Evolutionary conservation across 2,888 invertebrate species (phyloP), one percentile per base, ranked within the genome.

Genomic region (Coelopa pilipes): DNA sequence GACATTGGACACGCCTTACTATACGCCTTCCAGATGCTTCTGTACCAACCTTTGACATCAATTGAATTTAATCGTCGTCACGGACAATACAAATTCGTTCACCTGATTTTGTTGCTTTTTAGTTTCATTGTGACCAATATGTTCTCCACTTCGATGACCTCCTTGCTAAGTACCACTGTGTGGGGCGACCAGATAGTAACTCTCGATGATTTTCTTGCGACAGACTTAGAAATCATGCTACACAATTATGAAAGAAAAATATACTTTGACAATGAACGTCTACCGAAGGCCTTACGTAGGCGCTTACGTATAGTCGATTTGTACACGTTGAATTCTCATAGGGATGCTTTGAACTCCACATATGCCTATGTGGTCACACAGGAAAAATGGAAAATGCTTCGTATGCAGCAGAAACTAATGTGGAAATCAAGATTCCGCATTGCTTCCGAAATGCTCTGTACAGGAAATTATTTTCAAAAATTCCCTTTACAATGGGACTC

Each of bases 101-200:
- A 76, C 45, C 13, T 76, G 17, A 46, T 72, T 24, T 19, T 72
- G 3, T 45, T 75, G 5, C 47, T 53, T 0, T 24, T 74, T 3
- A 67, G 49, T 50, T 65, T 75, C 17, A 15, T 75, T n/a, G 3
- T 79, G 3, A 65, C 75, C n/a, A 76, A 72, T n/a, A 21, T 76
- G 3, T 80, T 77, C 60, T 65, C 63, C 10, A 74, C 74, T 0
- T 73, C 76, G 17, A 17, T 81, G 21, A 79, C 79, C 1, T 79
- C 80, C 10, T 59, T 80, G 17, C 70, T 78, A 11, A 80, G 80
- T 53, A 76, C 80, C 1, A 78, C 75, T 0, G 63, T 79, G n/a
- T 62, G 68, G 49, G 76, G 79, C 10, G 24, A 63, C 5, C 78
- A 79, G 47, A 76, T 78, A 9, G 74, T 73, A 15, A 79, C 24